Percentiles rank a stretch among this genome's conserved stretches.
Conservation (phyloP, 2,113 vertebrate genomes). For the Coptodon bakossiorum region DNA sequence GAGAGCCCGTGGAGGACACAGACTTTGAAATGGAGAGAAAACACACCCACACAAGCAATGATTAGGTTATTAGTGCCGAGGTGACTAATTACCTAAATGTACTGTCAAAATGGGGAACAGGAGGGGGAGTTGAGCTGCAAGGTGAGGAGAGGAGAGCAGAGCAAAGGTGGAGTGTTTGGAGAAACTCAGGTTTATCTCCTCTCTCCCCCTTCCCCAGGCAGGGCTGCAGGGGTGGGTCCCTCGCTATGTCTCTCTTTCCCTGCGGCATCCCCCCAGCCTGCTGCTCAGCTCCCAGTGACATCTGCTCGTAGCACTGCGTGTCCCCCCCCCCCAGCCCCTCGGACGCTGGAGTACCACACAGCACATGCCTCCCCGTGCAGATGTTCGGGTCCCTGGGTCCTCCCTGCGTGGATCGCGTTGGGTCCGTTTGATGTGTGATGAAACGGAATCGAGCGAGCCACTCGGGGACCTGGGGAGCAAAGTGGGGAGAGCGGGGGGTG, state of each 20-base stretch:
- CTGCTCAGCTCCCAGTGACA: slow-evolving; percentile 84
- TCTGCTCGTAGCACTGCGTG: slow-evolving; percentile 82
- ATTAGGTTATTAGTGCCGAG: slow-evolving; percentile 70
- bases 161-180: slow-evolving; percentile 37
- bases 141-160: slow-evolving; percentile 36
- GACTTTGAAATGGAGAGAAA: slow-evolving; percentile 55
- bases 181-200: slow-evolving; percentile 48
- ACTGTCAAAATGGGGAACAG: slow-evolving; percentile 63
- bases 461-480: slow-evolving; percentile 75
- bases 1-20: slow-evolving; percentile 48
- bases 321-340: slow-evolving; percentile 41
- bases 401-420: slow-evolving; percentile 77
- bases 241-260: slow-evolving; percentile 43
- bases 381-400: slow-evolving; percentile 90
- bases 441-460: slow-evolving; percentile 92
- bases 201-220: slow-evolving; percentile 49
- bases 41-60: slow-evolving; percentile 63
- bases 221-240: slow-evolving; percentile 42
- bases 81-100: slow-evolving; percentile 78
- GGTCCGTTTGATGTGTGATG: slow-evolving; percentile 98
- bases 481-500: slow-evolving; percentile 45
- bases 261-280: slow-evolving; percentile 60
- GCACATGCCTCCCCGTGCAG: slow-evolving; percentile 77
- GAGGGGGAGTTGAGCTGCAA: slow-evolving; percentile 33
- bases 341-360: slow-evolving; percentile 65